Base-by-base conservation (phyloP, 2,888 invertebrate species). In the Apotomis betuletana region DNA sequence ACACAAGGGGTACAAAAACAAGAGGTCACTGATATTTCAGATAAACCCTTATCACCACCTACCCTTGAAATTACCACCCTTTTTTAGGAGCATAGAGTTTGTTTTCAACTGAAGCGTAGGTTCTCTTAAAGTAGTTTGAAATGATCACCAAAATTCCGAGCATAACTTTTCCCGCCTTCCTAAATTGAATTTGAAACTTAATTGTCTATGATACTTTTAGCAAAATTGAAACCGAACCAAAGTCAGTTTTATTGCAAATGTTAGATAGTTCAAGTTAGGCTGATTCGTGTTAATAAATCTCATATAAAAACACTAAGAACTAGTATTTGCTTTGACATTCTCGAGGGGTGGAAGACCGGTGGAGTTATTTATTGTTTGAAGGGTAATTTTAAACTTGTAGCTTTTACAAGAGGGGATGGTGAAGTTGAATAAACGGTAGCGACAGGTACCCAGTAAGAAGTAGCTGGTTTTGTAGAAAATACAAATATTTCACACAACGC, bases 151-250 rank as follows among this genome's bases (percentile, higher is more conserved):
- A 72, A 68, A 72, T 72, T 72, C 72, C 72, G 5, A 67, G 68
- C 72, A 72, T 72, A 72, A 71, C 72, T 68, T 59, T 72, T 72
- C 68, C 72, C 72, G 72, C 72, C 72, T 59, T 72, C 58, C 67
- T 63, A 72, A 72, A 72, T 72, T 72, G 68, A 72, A 72, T 68
- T 68, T 68, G 46, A 62, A 68, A 68, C 58, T 72, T 63, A 72
- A 72, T 72, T 68, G 67, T 68, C 72, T 63, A 68, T 63, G 67
- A 67, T 68, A 68, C 63, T 44, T 12, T 58, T 27, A 41, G 72
- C 62, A 13, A 44, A 67, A 71, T 10, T 13, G 12, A 12, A 10
- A 38, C 3, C 52, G n/a, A 27, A 15, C 15, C 3, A 68, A 54
- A 15, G 5, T 58, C 52, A 36, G 46, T 58, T 58, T 46, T 68